Percentiles rank a stretch among this genome's conserved stretches.
These are phyloP conservation scores for Cynopterus brachyotis DNA, from an alignment of 2,113 vertebrate species.

Conservation along the genomic window DNA sequence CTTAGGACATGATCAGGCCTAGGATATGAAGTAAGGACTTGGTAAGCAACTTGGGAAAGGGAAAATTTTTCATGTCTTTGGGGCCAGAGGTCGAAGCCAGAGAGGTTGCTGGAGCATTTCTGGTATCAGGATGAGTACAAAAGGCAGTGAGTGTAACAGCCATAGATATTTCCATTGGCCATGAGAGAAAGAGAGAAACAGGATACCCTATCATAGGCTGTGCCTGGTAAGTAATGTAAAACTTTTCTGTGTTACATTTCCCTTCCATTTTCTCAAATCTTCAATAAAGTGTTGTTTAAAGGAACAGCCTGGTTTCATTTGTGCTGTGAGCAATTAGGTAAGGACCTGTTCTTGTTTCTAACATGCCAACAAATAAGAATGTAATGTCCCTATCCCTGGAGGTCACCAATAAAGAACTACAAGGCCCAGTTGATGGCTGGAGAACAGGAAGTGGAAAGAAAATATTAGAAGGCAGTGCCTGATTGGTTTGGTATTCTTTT, in stretches of 20 bases:
- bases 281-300: not conserved
- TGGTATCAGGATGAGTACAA: not conserved
- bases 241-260: not conserved
- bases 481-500: not conserved
- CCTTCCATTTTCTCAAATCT: not conserved
- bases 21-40: not conserved
- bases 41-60: not conserved
- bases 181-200: not conserved
- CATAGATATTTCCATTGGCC: not conserved
- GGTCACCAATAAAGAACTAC: not conserved
- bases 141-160: not conserved
- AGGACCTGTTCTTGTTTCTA: not conserved
- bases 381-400: not conserved
- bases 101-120: not conserved
- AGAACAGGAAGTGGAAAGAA: not conserved
- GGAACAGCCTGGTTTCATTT: not conserved
- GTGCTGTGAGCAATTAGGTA: not conserved
- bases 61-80: not conserved
- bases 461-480: not conserved
- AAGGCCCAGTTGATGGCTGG: not conserved
- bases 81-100: not conserved
- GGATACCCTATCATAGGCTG: not conserved
- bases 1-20: not conserved
- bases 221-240: not conserved
- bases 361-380: not conserved